Conservation (phyloP, 2,797 vertebrate species). For the Aphelocoma californica region DNA sequence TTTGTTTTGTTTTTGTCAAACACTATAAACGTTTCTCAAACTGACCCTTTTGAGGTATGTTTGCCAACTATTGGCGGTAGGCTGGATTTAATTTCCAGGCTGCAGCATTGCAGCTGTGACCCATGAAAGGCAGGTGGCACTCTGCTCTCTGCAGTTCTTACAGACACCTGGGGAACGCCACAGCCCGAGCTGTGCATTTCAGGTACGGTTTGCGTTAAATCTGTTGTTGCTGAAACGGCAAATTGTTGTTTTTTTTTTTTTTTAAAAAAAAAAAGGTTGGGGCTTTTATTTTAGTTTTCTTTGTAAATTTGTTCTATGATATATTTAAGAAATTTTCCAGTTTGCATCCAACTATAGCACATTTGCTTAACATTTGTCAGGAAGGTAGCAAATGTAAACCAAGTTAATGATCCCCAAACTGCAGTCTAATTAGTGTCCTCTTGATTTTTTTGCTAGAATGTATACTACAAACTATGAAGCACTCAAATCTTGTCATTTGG, state of each 20-base stretch:
- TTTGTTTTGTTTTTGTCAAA: not conserved
- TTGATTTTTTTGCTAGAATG: not conserved
- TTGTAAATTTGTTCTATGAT: not conserved
- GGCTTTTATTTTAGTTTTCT: not conserved
- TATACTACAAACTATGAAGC: not conserved
- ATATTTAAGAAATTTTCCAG: not conserved
- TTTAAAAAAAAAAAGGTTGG: not conserved
- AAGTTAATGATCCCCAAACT: not conserved
- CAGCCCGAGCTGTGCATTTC: not conserved
- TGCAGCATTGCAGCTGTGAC: constrained; percentile 36
- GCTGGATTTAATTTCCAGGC: not conserved
- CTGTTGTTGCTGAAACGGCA: not conserved
- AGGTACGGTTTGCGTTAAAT: not conserved
- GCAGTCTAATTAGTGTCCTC: not conserved
- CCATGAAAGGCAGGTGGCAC: constrained; percentile 43
- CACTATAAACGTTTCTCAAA: not conserved
- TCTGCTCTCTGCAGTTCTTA: constrained; percentile 1
- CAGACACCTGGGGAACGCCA: not conserved
- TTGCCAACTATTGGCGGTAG: not conserved
- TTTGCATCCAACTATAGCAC: not conserved
- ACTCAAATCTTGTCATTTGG: not conserved
- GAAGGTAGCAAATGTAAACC: not conserved
- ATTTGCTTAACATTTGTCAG: not conserved
- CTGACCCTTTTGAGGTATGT: not conserved
- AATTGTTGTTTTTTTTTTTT: not conserved